Evolutionary conservation across 1,140 invertebrate species (phyloP).

Genomic region (Eueides isabella): DNA sequence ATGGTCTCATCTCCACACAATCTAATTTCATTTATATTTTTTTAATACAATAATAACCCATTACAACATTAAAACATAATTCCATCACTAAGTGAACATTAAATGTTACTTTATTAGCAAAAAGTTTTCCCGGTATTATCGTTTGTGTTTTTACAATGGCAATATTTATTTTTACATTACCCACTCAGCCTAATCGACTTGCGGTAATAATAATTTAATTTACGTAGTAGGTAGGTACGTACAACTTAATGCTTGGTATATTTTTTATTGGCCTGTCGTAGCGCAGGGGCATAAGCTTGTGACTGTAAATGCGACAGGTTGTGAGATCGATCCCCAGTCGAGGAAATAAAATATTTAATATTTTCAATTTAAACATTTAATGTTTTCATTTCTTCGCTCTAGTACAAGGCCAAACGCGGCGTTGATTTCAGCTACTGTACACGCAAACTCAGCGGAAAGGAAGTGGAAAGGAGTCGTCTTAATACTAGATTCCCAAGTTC

Average conservation of each 20-base stretch:
- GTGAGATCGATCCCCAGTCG: too few relatives aligned
- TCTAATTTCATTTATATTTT: slow-evolving; percentile 71
- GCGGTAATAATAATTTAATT: slow-evolving; percentile 16
- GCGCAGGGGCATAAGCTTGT: too few relatives aligned
- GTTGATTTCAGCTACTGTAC: too few relatives aligned
- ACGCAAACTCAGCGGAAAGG: too few relatives aligned
- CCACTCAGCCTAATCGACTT: slow-evolving; percentile 30
- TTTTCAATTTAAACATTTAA: too few relatives aligned
- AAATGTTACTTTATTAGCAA: slow-evolving; percentile 68
- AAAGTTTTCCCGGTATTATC: slow-evolving; percentile 45
- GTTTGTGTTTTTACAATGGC: slow-evolving; percentile 53
- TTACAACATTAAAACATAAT: slow-evolving; percentile 64
- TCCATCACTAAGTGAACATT: slow-evolving; percentile 66
- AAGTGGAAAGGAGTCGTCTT: too few relatives aligned
- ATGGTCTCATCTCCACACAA: slow-evolving; percentile 40
- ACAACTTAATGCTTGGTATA: not conserved
- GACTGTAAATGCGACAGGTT: too few relatives aligned
- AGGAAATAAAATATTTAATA: too few relatives aligned
- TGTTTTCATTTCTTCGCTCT: too few relatives aligned
- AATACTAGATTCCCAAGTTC: too few relatives aligned
- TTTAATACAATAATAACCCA: slow-evolving; percentile 71
- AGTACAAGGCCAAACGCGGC: too few relatives aligned
- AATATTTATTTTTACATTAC: slow-evolving; percentile 72
- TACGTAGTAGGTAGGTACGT: not conserved
- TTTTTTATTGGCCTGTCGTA: not conserved